Percentiles rank a stretch among this genome's conserved stretches.
Conservation (phyloP, 2,113 vertebrate genomes). For the Megaceryle torquata region DNA sequence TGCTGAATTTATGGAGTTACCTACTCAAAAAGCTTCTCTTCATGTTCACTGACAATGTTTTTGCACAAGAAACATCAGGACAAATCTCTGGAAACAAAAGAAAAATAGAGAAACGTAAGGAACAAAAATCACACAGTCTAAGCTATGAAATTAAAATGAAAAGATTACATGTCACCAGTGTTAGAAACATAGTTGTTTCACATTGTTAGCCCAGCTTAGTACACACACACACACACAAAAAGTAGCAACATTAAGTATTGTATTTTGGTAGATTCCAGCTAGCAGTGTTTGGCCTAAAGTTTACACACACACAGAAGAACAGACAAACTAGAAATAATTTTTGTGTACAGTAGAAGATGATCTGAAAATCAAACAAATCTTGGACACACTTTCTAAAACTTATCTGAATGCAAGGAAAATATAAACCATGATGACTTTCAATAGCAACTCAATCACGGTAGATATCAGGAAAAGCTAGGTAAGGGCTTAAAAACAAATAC, state of each 20-base stretch:
- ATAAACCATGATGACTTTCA: neutral
- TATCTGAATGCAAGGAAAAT: neutral
- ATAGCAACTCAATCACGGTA: neutral
- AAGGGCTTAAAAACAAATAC: slow-evolving; percentile 34
- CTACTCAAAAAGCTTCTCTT: neutral
- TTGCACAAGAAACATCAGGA: neutral
- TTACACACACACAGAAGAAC: neutral
- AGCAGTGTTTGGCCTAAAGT: neutral
- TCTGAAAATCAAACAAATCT: slow-evolving; percentile 1
- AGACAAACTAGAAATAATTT: neutral
- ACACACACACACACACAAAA: neutral
- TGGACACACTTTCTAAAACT: neutral
- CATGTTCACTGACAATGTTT: neutral
- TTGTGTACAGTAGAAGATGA: neutral
- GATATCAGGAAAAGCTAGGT: neutral
- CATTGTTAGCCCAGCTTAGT: neutral
- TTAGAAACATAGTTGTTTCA: neutral
- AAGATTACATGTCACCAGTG: neutral
- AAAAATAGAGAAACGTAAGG: neutral
- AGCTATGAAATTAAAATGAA: neutral
- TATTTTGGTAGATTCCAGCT: neutral
- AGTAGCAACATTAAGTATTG: fast-evolving
- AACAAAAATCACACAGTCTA: neutral
- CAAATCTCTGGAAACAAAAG: neutral
- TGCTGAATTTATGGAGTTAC: neutral